Percentiles rank a stretch among this genome's conserved stretches.
These are phyloP conservation scores for Phoenoteleia sp. DNA, from an alignment of 2,888 invertebrate genomes.

Conservation along the genomic window DNA sequence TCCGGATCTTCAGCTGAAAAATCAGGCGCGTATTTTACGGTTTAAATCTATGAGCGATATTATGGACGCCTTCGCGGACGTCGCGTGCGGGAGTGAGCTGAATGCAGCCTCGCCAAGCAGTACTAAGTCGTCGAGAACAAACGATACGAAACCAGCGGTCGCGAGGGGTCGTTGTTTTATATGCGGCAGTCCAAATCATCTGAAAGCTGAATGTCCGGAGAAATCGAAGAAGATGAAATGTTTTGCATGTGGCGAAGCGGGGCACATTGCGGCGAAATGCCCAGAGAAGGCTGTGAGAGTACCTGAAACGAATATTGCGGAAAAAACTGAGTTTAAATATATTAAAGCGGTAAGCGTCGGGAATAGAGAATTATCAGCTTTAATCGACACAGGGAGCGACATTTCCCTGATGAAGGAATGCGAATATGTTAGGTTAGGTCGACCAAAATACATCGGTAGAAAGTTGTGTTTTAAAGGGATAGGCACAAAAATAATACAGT, in stretches of 20 bases:
- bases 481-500: neutral
- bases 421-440: conserved; percentile 12
- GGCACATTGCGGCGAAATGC: conserved; percentile 4
- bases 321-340: neutral
- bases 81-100: neutral
- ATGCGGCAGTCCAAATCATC: neutral
- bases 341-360: neutral
- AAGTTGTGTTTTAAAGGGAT: neutral
- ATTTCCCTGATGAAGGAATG: neutral
- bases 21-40: conserved; percentile 2
- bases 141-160: neutral
- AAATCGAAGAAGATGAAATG: neutral
- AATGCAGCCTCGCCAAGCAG: neutral
- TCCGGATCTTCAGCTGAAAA: neutral
- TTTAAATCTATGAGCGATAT: neutral
- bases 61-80: neutral
- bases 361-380: neutral
- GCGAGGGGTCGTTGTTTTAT: neutral
- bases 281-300: neutral
- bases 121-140: neutral
- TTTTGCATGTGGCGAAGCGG: neutral
- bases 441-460: neutral
- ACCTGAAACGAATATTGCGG: neutral
- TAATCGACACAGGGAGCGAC: neutral
- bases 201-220: neutral